phyloP scores from a whole-genome alignment of 2,113 vertebrate genomes.

The Pseudopipra pipra region DNA sequence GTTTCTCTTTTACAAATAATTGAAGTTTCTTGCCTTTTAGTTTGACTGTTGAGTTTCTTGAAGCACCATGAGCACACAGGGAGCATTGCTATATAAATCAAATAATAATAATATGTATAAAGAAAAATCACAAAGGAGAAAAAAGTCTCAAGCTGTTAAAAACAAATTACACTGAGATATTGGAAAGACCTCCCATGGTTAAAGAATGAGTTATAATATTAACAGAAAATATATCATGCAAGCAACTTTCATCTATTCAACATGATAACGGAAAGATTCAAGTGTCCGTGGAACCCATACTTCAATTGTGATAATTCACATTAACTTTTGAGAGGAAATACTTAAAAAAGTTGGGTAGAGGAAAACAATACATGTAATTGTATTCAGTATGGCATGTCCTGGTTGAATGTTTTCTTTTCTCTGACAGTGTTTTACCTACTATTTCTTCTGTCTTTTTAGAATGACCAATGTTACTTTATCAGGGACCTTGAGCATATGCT shows the following conservation, averaged over 20 bases:
- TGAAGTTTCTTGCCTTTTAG: slow-evolving; percentile 9
- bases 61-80: background rate
- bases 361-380: background rate
- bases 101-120: slow-evolving; percentile 53
- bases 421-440: background rate
- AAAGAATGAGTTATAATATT: slow-evolving; percentile 7
- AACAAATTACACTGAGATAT: slow-evolving; percentile 40
- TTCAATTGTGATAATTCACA: background rate
- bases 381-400: background rate
- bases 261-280: background rate
- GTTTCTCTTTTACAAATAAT: background rate
- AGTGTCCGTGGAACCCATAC: background rate
- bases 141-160: slow-evolving; percentile 47
- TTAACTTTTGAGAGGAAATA: background rate
- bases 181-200: slow-evolving; percentile 42
- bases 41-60: slow-evolving; percentile 4
- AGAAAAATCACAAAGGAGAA: slow-evolving; percentile 33
- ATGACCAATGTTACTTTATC: background rate
- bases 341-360: background rate
- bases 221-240: background rate
- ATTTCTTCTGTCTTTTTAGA: background rate
- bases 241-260: background rate
- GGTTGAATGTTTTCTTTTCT: background rate
- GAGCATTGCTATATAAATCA: background rate
- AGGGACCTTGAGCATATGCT: background rate